Conservation (phyloP, 1,140 invertebrate genomes). For the Stegodyphus mimosarum region DNA sequence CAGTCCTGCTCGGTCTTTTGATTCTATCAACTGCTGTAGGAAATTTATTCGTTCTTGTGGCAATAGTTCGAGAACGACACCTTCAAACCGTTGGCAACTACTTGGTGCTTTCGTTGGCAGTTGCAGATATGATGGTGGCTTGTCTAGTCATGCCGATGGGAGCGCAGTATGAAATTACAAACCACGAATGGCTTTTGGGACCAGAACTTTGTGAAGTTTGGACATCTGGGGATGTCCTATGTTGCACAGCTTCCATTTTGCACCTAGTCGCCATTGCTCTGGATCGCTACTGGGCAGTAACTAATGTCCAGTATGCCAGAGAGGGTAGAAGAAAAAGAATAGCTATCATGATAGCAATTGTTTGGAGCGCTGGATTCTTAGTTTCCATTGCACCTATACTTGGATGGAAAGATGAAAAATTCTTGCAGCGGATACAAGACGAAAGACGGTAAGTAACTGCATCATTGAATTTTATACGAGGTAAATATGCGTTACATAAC, state of each 20-base stretch:
- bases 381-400: conserved; percentile 90
- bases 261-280: conserved; percentile 94
- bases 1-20: conserved; percentile 64
- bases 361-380: conserved; percentile 87
- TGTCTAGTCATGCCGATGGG: conserved; percentile 89
- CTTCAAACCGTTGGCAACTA: conserved; percentile 89
- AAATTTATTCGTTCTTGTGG: conserved; percentile 93
- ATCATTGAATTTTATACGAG: not conserved
- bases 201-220: conserved; percentile 91
- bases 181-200: conserved; percentile 83
- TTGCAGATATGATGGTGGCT: conserved; percentile 86
- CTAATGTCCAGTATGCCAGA: conserved; percentile 93
- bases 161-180: conserved; percentile 81
- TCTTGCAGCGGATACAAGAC: conserved; percentile 80
- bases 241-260: conserved; percentile 88
- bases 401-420: conserved; percentile 87
- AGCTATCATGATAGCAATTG: conserved; percentile 88
- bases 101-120: conserved; percentile 85
- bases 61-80: conserved; percentile 88
- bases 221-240: conserved; percentile 90
- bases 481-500: not conserved
- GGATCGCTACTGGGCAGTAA: conserved; percentile 96
- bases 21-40: conserved; percentile 71
- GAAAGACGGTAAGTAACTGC: conserved; percentile 73
- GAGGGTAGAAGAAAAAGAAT: conserved; percentile 85